These are phyloP conservation scores for Scylla paramamosain DNA, from an alignment of 1,140 invertebrate genomes.

Conservation along the genomic window DNA sequence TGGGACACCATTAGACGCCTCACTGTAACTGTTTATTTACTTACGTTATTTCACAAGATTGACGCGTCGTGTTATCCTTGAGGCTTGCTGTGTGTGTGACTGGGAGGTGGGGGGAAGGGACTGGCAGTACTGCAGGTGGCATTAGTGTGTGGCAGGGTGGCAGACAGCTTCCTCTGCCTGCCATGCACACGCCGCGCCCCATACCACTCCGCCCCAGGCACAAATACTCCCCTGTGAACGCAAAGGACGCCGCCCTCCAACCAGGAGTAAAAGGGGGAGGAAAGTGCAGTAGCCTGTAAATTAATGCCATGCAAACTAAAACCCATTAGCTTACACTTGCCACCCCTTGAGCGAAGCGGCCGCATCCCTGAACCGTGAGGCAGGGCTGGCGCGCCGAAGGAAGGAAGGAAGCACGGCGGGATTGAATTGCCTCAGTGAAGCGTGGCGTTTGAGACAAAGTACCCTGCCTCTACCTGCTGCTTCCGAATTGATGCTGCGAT, in stretches of 20 bases:
- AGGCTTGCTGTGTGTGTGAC: too few species aligned
- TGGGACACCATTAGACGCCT: too few species aligned
- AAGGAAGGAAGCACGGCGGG: background rate
- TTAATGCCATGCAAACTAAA: constrained; percentile 6
- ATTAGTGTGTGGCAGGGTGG: background rate
- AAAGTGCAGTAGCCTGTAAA: background rate
- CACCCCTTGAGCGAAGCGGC: background rate
- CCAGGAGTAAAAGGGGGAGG: background rate
- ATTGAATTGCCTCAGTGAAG: background rate
- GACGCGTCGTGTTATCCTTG: too few species aligned
- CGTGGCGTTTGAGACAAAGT: too few species aligned
- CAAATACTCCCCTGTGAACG: background rate
- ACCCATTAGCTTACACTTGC: constrained; percentile 13
- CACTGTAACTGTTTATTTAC: too few species aligned
- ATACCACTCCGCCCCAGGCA: background rate
- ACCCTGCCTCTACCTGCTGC: too few species aligned
- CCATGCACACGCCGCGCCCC: background rate
- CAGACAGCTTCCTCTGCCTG: background rate
- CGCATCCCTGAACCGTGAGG: background rate
- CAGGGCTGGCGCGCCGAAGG: background rate
- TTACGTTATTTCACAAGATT: too few species aligned
- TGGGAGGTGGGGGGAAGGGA: too few species aligned
- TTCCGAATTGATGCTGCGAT: too few species aligned
- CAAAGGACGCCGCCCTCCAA: background rate
- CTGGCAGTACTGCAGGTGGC: background rate